Conservation (phyloP, 2,888 invertebrate species). For the Chromoteleia sp. region DNA sequence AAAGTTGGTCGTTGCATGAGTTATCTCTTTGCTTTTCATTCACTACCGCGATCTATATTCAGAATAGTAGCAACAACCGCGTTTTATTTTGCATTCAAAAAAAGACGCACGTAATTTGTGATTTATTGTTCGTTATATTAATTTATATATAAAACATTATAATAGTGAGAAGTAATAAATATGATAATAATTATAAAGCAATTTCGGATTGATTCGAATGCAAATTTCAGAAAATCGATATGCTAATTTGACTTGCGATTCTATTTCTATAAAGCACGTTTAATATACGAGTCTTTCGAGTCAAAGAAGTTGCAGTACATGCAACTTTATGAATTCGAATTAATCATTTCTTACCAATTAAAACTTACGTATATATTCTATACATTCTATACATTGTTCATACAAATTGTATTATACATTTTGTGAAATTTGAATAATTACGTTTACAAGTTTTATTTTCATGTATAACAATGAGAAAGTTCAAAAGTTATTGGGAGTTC, state of each 20-base stretch:
- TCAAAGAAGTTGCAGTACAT: background rate
- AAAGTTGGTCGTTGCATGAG: slow-evolving; percentile 29
- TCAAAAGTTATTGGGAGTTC: too few relatives aligned
- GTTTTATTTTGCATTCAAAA: background rate
- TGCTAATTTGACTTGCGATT: slow-evolving; percentile 1
- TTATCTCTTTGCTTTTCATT: slow-evolving; percentile 41
- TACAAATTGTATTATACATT: too few relatives aligned
- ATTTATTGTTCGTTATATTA: background rate
- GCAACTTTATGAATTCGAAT: background rate
- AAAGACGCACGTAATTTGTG: background rate
- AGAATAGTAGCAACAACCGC: background rate
- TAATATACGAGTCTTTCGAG: background rate
- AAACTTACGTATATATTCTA: too few relatives aligned
- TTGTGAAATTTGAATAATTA: too few relatives aligned
- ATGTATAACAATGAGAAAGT: too few relatives aligned
- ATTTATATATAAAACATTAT: too few relatives aligned
- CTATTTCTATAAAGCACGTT: slow-evolving; percentile 4
- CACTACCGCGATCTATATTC: background rate
- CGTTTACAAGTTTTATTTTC: too few relatives aligned
- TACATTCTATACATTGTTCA: too few relatives aligned
- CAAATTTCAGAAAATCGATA: slow-evolving; percentile 6
- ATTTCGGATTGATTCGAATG: slow-evolving; percentile 5
- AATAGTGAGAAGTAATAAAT: slow-evolving; percentile 6
- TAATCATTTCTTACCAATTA: too few relatives aligned
- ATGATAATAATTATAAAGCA: background rate